Evolutionary conservation across 2,888 invertebrate species (phyloP), one percentile per base, ranked within the genome.

Genomic region (Ennomos erosarius): DNA sequence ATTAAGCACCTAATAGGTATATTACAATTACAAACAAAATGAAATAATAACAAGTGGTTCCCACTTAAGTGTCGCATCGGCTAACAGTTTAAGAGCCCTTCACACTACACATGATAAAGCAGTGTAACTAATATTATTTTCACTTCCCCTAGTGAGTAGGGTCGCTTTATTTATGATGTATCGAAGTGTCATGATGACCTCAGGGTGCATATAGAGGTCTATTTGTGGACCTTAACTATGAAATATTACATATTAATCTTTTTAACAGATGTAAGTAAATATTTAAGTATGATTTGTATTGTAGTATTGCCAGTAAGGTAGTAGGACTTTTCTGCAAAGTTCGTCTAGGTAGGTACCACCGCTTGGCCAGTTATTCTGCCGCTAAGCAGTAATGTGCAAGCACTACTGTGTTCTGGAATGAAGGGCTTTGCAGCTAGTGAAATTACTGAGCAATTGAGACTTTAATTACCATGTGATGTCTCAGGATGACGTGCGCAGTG

Each of bases 111-210:
- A 62, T 74, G 76, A 77, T 78, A 72, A 64, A 73, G 75, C 71
- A 75, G 76, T 77, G 77, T 75, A 75, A 79, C 81, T 79, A 82
- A 82, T 82, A 80, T 81, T 78, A 81, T 82, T 82, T 76, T 76
- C 75, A 64, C 76, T 66, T 72, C 76, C 76, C 79, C 79, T 9
- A 43, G 40, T 53, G 61, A 54, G 62, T 60, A 56, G 59, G 65
- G 63, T 51, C 57, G 47, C 60, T 62, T 75, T 73, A 73, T 79
- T 78, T 73, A 75, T 70, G 73, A 69, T 54, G 53, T 60, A 68
- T 70, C 73, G 74, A 64, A 73, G 70, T 69, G 64, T 63, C 51
- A 66, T 73, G 65, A 78, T 70, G 76, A 70, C 73, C 65, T 65
- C 51, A 60, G 65, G 66, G 58, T 60, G 55, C 49, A 54, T 62